Percentiles rank a stretch among this genome's conserved stretches.
Conservation (phyloP, 2,113 vertebrate genomes). For the Cyprichromis sp. region DNA sequence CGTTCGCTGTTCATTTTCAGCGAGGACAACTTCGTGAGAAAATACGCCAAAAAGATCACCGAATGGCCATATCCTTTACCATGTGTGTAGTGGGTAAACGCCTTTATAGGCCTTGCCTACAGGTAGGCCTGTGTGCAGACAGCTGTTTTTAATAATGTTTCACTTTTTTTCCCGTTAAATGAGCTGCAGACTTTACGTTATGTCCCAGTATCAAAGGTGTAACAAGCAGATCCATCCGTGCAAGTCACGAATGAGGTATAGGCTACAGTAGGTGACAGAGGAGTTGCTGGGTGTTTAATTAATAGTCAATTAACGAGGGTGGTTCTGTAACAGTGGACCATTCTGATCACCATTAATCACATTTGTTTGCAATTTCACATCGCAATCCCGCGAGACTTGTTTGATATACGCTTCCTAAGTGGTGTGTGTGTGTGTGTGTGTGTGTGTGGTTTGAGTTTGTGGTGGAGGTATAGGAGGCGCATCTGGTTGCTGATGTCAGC, state of each 20-base stretch:
- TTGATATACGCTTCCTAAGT: conserved; percentile 14
- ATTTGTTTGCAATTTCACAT: conserved; percentile 25
- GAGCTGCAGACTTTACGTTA: background rate
- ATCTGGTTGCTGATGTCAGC: conserved; percentile 76
- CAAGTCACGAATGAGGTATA: background rate
- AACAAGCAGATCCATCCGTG: background rate
- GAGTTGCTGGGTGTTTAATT: conserved; percentile 12
- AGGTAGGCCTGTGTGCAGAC: conserved; percentile 33
- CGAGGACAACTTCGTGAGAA: conserved; percentile 97
- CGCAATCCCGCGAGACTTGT: background rate
- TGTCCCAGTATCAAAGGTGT: background rate
- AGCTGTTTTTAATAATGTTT: background rate
- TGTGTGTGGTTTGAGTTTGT: background rate
- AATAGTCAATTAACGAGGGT: conserved; percentile 40
- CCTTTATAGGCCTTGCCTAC: background rate
- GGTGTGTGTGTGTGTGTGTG: background rate
- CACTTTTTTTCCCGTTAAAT: background rate
- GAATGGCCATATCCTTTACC: conserved; percentile 98
- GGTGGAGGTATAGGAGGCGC: conserved; percentile 42
- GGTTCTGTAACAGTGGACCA: background rate
- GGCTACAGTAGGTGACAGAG: background rate
- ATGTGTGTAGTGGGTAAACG: background rate
- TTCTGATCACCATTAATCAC: conserved; percentile 45
- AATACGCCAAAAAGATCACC: conserved; percentile 99
- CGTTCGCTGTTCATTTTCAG: conserved; percentile 98